Conservation (phyloP, 2,888 invertebrate species). For the Leptinotarsa rubiginosa region DNA sequence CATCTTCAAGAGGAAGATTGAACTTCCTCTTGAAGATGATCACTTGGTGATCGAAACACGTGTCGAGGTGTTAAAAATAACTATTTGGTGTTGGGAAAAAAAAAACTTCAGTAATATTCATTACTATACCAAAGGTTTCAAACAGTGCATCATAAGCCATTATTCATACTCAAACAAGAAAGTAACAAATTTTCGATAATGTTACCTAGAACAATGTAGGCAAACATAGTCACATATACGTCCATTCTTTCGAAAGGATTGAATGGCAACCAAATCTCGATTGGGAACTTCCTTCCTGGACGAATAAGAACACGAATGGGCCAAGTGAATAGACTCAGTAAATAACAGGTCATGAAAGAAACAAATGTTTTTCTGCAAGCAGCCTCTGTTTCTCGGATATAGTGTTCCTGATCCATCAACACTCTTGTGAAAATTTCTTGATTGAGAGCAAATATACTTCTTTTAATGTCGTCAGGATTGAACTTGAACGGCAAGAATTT, state of each 20-base stretch:
- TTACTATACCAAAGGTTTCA: too few relatives aligned
- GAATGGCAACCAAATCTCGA: conserved; percentile 40
- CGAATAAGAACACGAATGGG: conserved; percentile 21
- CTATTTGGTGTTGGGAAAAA: too few relatives aligned
- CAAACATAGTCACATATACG: conserved; percentile 6
- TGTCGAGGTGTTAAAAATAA: too few relatives aligned
- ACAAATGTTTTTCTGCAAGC: conserved; percentile 17
- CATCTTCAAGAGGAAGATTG: too few relatives aligned
- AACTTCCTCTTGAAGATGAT: too few relatives aligned
- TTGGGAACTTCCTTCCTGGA: conserved; percentile 29
- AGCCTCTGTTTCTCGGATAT: conserved; percentile 20
- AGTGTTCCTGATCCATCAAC: conserved; percentile 4
- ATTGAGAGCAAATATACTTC: conserved; percentile 15
- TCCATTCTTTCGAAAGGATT: conserved; percentile 20
- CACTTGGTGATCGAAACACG: too few relatives aligned
- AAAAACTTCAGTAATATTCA: too few relatives aligned
- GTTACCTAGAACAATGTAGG: conserved; percentile 23
- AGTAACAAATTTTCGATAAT: too few relatives aligned
- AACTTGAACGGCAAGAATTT: conserved; percentile 29
- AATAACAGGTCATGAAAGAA: conserved; percentile 16
- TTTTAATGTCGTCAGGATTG: conserved; percentile 7
- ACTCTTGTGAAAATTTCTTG: conserved; percentile 9
- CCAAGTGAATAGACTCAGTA: conserved; percentile 27
- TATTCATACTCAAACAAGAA: too few relatives aligned
- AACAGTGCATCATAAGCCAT: too few relatives aligned